A percentile compares a stretch with the other conserved stretches of the same genome.
Evolutionary conservation across 2,797 vertebrate species (phyloP).

Genomic region (Sphenodon punctatus): DNA sequence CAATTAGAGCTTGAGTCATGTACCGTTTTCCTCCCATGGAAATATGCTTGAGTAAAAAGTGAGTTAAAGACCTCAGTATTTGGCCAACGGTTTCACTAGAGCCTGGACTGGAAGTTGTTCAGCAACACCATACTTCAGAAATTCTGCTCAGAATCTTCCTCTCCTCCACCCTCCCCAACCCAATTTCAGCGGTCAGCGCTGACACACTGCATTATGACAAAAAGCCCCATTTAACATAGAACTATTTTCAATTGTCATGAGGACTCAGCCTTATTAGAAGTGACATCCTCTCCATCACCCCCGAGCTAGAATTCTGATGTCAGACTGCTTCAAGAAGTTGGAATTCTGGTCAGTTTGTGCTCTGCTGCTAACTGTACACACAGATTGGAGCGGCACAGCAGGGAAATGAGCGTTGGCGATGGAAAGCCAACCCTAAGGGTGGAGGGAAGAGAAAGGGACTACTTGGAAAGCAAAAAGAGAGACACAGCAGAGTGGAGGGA

Average conservation of each 20-base stretch:
- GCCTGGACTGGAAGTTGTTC: slow-evolving; percentile 44
- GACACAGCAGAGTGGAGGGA: background rate
- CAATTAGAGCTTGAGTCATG: slow-evolving; percentile 21
- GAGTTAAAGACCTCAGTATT: slow-evolving; percentile 29
- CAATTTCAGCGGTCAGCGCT: slow-evolving; percentile 51
- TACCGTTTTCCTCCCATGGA: background rate
- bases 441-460: background rate
- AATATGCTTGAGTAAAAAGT: background rate
- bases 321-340: slow-evolving; percentile 58
- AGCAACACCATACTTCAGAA: slow-evolving; percentile 44
- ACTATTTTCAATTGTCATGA: slow-evolving; percentile 65
- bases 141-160: slow-evolving; percentile 13
- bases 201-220: slow-evolving; percentile 53
- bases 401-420: background rate
- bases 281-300: slow-evolving; percentile 63
- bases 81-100: slow-evolving; percentile 12
- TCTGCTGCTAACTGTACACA: slow-evolving; percentile 22
- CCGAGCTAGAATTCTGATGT: slow-evolving; percentile 65
- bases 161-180: too few species aligned
- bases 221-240: slow-evolving; percentile 47
- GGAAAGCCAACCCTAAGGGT: background rate
- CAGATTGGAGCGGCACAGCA: background rate
- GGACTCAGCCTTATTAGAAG: slow-evolving; percentile 64
- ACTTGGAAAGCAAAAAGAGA: background rate
- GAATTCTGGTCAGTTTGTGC: slow-evolving; percentile 26